Base-by-base conservation (phyloP, 2,797 vertebrate genomes). In the Vespertilio murinus region DNA sequence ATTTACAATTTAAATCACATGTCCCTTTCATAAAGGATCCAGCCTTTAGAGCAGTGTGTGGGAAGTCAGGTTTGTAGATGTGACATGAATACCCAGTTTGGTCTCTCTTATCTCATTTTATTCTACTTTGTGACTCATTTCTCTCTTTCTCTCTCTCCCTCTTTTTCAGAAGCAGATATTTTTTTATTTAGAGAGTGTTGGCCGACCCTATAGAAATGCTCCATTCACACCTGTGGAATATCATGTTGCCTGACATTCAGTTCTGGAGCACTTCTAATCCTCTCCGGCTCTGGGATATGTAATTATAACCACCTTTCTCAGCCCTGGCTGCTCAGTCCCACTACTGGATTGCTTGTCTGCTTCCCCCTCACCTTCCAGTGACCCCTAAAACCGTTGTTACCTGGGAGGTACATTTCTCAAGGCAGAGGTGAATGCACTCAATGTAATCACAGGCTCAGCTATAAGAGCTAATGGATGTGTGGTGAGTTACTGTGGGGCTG, bases 151-250 rank as follows among this genome's bases (percentile, higher is more conserved):
- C 33, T 42, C 25, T 35, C 11, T 42, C 42, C 42, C 42, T 45
- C 45, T 35, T 9, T 52, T 38, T 25, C 17, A 0, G 47, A 81
- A 85, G 69, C 75, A 89, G 92, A 67, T 92, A 93, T 83, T 93
- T 91, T 91, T 93, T 96, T 95, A 96, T 95, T 95, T 94, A 94
- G 84, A 91, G 80, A 69, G 87, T 91, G 89, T 38, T 80, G 77
- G 80, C 84, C 33, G 71, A 40, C 80, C 71, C 69, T 85, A 33
- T 74, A 86, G 96, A 83, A 85, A 90, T 20, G 74, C 65, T 64
- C 3, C 93, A 88, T 95, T 95, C 90, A 78, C 94, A 97, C 96
- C 93, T 96, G 91, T 70, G 56, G 78, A 69, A 84, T 95, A 94
- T 97, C 96, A 54, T 17, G 65, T 95, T 96, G 94, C 95, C 94